Evolutionary conservation across 2,888 invertebrate genomes (phyloP).

Genomic region (Cephus sareptanus): DNA sequence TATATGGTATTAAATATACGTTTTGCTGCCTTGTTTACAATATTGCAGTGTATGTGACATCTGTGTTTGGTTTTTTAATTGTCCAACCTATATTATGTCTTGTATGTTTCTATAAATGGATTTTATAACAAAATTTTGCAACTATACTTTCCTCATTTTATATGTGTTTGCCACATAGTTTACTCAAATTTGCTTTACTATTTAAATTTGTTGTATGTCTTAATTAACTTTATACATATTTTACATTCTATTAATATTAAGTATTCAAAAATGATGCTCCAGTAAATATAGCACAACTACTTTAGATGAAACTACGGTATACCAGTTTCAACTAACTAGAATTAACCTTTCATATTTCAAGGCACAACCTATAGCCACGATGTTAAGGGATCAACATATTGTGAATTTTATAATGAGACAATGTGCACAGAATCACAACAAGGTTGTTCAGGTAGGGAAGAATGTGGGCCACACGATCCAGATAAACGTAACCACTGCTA

Average conservation of each 20-base stretch:
- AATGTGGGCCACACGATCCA: slow-evolving; percentile 75
- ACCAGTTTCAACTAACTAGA: background rate
- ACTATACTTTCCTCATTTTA: background rate
- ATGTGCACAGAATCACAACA: slow-evolving; percentile 67
- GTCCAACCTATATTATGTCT: background rate
- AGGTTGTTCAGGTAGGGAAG: slow-evolving; percentile 70
- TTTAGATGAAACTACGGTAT: background rate
- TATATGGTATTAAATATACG: background rate
- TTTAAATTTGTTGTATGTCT: background rate
- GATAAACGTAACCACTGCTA: slow-evolving; percentile 86
- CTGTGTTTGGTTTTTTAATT: background rate
- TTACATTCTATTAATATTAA: background rate
- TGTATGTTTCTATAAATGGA: background rate
- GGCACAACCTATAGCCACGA: slow-evolving; percentile 47
- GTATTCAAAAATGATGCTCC: background rate
- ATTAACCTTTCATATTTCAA: background rate
- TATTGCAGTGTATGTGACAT: background rate
- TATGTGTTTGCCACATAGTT: background rate
- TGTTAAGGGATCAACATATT: slow-evolving; percentile 68
- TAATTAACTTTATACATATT: background rate
- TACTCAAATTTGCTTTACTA: background rate
- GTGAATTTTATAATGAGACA: slow-evolving; percentile 77
- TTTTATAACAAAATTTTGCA: background rate
- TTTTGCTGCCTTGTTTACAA: background rate
- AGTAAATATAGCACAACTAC: background rate